Conservation (phyloP, 2,113 vertebrate genomes). For the Cettia cetti region DNA sequence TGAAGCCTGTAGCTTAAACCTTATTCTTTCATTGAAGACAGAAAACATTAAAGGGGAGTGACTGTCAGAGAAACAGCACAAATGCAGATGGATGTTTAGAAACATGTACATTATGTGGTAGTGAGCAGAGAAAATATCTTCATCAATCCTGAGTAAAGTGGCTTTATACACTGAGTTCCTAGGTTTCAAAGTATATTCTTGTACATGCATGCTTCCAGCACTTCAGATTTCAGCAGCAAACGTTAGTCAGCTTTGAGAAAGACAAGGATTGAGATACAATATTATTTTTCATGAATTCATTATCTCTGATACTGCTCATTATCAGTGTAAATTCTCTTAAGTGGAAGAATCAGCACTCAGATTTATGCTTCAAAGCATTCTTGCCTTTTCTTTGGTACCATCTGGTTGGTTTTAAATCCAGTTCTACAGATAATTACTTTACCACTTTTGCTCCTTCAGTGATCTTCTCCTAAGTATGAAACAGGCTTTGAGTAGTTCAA, state of each 20-base stretch:
- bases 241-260: background rate
- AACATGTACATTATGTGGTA: background rate
- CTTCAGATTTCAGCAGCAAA: background rate
- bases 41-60: background rate
- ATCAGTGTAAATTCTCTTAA: background rate
- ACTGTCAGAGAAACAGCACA: background rate
- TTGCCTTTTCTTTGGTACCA: background rate
- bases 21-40: background rate
- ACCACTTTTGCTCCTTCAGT: background rate
- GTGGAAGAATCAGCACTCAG: background rate
- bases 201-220: background rate
- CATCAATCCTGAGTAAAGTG: background rate
- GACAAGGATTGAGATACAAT: background rate
- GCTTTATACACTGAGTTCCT: background rate
- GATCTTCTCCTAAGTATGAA: background rate
- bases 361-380: background rate
- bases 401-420: background rate
- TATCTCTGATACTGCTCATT: background rate
- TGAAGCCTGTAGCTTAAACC: background rate
- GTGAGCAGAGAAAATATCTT: background rate
- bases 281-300: slow-evolving; percentile 1
- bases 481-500: background rate
- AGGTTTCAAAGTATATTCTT: background rate
- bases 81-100: slow-evolving; percentile 4
- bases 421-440: background rate